phyloP scores from a whole-genome alignment of 2,113 vertebrate species.

The Ammospiza nelsoni region DNA sequence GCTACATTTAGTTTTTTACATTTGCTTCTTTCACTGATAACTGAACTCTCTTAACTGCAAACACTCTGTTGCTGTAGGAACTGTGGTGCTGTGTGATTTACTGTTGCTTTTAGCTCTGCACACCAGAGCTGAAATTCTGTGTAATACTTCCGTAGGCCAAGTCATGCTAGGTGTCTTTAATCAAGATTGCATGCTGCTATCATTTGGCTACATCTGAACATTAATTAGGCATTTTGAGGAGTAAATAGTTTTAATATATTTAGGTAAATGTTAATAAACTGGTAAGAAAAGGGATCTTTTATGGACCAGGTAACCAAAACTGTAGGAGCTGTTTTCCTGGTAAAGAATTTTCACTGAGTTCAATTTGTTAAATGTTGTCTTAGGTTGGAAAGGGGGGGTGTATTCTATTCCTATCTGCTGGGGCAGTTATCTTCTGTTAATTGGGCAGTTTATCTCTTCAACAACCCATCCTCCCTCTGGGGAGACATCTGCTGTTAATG shows the following conservation, averaged over 20 bases:
- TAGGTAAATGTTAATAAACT: not conserved
- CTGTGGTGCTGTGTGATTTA: not conserved
- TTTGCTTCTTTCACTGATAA: not conserved
- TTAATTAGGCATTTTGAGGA: not conserved
- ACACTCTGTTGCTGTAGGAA: not conserved
- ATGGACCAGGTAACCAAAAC: not conserved
- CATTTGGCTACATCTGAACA: not conserved
- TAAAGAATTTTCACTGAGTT: not conserved
- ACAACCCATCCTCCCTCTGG: not conserved
- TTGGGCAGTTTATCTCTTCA: not conserved
- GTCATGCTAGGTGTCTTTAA: not conserved
- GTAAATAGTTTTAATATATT: not conserved
- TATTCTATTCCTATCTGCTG: not conserved
- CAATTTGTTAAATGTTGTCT: not conserved
- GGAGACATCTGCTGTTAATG: not conserved
- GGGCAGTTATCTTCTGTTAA: not conserved
- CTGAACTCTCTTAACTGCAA: not conserved
- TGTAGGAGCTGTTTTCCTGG: not conserved
- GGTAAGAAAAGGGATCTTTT: not conserved
- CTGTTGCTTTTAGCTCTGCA: not conserved
- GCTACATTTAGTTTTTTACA: not conserved
- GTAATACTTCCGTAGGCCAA: not conserved
- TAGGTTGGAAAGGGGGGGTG: not conserved
- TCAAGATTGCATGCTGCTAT: not conserved
- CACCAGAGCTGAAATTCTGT: not conserved